Conservation (phyloP, 1,140 invertebrate species). For the Proctacanthus coquilletti region DNA sequence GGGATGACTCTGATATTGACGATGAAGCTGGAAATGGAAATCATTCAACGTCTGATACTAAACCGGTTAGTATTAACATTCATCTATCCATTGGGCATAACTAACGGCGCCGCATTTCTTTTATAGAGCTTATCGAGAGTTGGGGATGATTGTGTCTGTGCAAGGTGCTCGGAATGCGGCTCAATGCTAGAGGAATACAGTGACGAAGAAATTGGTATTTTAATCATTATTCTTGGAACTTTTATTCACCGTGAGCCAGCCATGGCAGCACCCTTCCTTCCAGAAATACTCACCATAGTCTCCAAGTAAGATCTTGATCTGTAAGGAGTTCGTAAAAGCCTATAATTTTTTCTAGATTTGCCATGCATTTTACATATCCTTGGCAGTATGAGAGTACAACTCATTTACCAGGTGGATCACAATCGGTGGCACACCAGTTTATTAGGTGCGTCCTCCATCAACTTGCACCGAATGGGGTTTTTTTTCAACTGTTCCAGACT, state of each 20-base stretch:
- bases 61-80: not conserved
- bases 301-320: constrained; percentile 49
- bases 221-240: constrained; percentile 85
- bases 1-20: constrained; percentile 17
- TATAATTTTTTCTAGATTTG: constrained; percentile 37
- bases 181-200: constrained; percentile 80
- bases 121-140: constrained; percentile 44
- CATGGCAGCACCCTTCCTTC: constrained; percentile 80
- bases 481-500: constrained; percentile 89
- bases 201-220: constrained; percentile 90
- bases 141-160: constrained; percentile 53
- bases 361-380: constrained; percentile 58
- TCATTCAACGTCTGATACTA: not conserved
- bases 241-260: constrained; percentile 92
- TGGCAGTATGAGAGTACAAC: constrained; percentile 85
- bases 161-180: constrained; percentile 63
- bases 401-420: constrained; percentile 72
- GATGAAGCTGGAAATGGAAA: constrained; percentile 8
- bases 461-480: constrained; percentile 88
- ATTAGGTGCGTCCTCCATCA: constrained; percentile 92
- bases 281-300: constrained; percentile 77
- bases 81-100: too few relatives aligned
- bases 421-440: constrained; percentile 93
- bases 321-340: not conserved
- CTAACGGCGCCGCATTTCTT: too few relatives aligned